These are phyloP conservation scores for Danio kyathit DNA, from an alignment of 2,797 vertebrate species.

Conservation along the genomic window DNA sequence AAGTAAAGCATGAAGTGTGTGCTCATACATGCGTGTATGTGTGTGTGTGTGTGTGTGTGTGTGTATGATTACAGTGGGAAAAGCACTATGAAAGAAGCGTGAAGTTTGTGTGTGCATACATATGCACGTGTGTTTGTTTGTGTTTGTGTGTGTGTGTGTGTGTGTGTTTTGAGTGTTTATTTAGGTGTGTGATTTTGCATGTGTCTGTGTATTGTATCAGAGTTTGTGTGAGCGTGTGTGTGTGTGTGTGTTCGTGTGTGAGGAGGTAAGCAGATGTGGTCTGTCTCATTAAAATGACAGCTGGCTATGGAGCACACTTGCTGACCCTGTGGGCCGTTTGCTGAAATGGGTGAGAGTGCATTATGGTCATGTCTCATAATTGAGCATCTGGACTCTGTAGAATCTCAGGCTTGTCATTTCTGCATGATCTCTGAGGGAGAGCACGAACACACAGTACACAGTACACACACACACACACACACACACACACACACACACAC, in stretches of 20 bases:
- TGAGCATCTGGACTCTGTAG: constrained; percentile 62
- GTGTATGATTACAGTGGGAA: too few relatives aligned
- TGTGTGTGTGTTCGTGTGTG: constrained; percentile 27
- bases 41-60: too few relatives aligned
- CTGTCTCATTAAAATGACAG: constrained; percentile 63
- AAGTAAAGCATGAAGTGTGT: too few relatives aligned
- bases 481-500: constrained; percentile 26
- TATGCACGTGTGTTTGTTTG: too few relatives aligned
- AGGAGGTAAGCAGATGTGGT: constrained; percentile 51
- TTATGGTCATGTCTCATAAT: constrained; percentile 57
- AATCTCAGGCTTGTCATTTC: constrained; percentile 60
- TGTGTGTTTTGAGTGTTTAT: too few relatives aligned
- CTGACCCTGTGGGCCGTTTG: constrained; percentile 57
- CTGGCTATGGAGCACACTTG: constrained; percentile 54
- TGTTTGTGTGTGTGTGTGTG: too few relatives aligned
- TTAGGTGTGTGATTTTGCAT: too few relatives aligned
- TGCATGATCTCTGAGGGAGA: constrained; percentile 17
- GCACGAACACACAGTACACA: too few relatives aligned
- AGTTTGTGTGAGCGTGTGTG: constrained; percentile 9
- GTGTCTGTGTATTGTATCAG: too few relatives aligned
- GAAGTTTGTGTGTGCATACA: too few relatives aligned
- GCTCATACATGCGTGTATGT: too few relatives aligned
- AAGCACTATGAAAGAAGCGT: too few relatives aligned
- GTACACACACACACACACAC: neutral
- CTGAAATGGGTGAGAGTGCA: constrained; percentile 46